These are phyloP conservation scores for Hydrocynus forskahlii DNA, from an alignment of 2,797 vertebrate species.

Conservation along the genomic window DNA sequence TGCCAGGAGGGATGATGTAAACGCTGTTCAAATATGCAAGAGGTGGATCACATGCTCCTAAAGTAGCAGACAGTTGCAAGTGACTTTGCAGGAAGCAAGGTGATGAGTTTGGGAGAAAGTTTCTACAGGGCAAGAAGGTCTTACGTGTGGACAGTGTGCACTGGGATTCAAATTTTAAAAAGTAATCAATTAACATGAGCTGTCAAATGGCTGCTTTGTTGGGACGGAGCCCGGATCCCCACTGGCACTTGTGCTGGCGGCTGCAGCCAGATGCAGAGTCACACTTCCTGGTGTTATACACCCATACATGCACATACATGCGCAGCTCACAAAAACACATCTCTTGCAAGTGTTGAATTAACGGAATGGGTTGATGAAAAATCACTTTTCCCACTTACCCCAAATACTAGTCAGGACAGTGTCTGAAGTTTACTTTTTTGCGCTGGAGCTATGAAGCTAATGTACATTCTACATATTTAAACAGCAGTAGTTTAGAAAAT, in stretches of 20 bases:
- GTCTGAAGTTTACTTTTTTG: too few species aligned
- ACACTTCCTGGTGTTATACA: neutral
- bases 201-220: slow-evolving; percentile 14
- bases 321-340: neutral
- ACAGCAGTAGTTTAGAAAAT: too few species aligned
- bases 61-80: slow-evolving; percentile 32
- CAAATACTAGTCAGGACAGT: too few species aligned
- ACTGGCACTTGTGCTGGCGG: slow-evolving; percentile 46
- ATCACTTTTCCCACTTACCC: neutral
- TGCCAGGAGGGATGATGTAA: slow-evolving; percentile 73
- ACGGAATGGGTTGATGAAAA: neutral
- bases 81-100: slow-evolving; percentile 41
- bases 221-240: slow-evolving; percentile 39
- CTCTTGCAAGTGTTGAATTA: neutral
- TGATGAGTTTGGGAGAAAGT: slow-evolving; percentile 12
- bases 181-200: slow-evolving; percentile 35
- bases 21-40: slow-evolving; percentile 64
- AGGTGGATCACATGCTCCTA: slow-evolving; percentile 63
- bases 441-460: too few species aligned
- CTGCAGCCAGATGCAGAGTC: slow-evolving; percentile 57
- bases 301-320: slow-evolving; percentile 4
- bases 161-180: slow-evolving; percentile 40
- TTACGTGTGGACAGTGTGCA: slow-evolving; percentile 3
- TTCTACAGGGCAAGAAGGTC: neutral
- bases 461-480: too few species aligned